Evolutionary conservation across 1,140 invertebrate species (phyloP).

Genomic region (Rhopalosiphum padi): DNA sequence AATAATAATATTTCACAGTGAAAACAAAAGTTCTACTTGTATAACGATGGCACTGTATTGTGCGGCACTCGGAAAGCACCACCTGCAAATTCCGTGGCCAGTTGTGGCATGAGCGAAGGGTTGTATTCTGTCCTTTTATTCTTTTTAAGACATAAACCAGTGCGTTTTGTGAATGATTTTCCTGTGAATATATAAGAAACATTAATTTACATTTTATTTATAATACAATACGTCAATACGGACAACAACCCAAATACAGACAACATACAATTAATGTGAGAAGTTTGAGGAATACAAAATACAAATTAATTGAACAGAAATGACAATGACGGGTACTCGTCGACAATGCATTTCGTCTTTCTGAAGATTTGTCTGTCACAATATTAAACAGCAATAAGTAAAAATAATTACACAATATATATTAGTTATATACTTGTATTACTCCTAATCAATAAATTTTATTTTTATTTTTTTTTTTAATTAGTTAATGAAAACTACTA

Average conservation of each 20-base stretch:
- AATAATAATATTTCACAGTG: neutral
- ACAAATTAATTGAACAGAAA: too few relatives aligned
- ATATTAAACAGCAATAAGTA: neutral
- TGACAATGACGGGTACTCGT: too few relatives aligned
- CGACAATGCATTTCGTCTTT: too few relatives aligned
- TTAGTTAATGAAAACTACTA: neutral
- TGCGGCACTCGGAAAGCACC: constrained; percentile 21
- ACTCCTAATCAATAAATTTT: neutral
- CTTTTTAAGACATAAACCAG: neutral
- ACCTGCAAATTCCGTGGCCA: neutral
- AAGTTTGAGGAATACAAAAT: too few relatives aligned
- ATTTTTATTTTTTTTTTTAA: neutral
- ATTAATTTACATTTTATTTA: neutral
- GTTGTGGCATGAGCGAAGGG: neutral
- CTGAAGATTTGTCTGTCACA: too few relatives aligned
- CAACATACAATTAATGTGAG: too few relatives aligned
- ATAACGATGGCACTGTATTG: neutral
- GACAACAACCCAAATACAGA: too few relatives aligned
- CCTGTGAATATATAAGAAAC: neutral
- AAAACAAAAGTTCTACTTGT: neutral
- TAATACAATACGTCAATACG: too few relatives aligned
- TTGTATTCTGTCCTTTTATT: neutral
- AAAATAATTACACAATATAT: neutral
- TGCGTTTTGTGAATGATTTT: neutral
- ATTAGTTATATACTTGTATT: neutral